Evolutionary conservation across 2,797 vertebrate genomes (phyloP).

Genomic region (Clarias fuscus): DNA sequence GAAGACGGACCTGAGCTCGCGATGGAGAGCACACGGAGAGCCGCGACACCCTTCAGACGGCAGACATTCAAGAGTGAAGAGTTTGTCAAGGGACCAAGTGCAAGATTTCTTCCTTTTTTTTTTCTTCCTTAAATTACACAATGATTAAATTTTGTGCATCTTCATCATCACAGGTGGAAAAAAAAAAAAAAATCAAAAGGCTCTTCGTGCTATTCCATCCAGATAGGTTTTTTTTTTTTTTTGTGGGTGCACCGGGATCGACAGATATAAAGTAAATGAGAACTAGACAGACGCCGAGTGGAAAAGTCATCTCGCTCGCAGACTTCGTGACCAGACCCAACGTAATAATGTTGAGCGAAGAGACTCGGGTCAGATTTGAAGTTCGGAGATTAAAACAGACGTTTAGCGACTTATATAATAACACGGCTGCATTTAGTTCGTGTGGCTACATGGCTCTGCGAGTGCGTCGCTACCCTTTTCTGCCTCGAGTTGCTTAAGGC

Average conservation of each 20-base stretch:
- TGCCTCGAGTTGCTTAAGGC: constrained; percentile 44
- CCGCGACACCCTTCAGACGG: neutral
- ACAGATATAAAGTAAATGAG: neutral
- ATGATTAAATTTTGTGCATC: neutral
- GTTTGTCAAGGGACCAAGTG: too few species aligned
- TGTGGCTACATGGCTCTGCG: constrained; percentile 52
- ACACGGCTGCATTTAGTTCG: constrained; percentile 38
- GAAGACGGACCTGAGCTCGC: neutral
- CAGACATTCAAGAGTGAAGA: neutral
- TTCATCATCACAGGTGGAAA: neutral
- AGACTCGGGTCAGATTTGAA: neutral
- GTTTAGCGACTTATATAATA: constrained; percentile 18
- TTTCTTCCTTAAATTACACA: neutral
- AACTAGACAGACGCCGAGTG: neutral
- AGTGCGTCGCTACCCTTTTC: constrained; percentile 37
- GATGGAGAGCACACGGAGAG: neutral
- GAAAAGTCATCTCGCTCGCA: constrained; percentile 2
- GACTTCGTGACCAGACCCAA: neutral
- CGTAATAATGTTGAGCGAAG: neutral
- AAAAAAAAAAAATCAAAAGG: neutral
- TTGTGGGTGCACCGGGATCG: neutral
- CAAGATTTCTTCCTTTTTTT: too few species aligned
- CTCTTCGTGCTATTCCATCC: too few species aligned
- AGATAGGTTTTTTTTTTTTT: neutral
- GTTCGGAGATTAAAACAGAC: neutral